Percentiles rank a stretch among this genome's conserved stretches.
These are phyloP conservation scores for Hystrix cristata DNA, from an alignment of 2,113 vertebrate species.

Conservation along the genomic window DNA sequence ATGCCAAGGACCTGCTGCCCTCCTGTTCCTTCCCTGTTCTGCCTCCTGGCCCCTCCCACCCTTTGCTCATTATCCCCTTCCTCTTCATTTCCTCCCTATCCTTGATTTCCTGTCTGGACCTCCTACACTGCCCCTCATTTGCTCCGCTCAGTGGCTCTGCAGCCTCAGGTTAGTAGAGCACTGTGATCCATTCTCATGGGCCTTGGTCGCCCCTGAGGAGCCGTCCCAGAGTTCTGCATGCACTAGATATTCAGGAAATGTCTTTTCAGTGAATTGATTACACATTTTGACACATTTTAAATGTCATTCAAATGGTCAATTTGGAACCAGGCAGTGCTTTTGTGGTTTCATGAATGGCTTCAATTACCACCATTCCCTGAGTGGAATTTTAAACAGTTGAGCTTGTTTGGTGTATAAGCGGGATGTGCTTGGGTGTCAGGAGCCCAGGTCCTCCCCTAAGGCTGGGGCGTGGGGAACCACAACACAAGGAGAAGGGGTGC, in stretches of 20 bases:
- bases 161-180: not conserved
- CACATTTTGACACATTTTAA: conserved; percentile 82
- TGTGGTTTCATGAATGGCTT: conserved; percentile 78
- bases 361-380: conserved; percentile 71
- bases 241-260: conserved; percentile 65
- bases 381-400: conserved; percentile 81
- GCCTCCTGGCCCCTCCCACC: not conserved
- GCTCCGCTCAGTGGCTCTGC: not conserved
- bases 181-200: not conserved
- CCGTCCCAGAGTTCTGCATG: not conserved
- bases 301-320: conserved; percentile 73
- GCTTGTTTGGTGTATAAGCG: conserved; percentile 70
- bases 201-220: not conserved
- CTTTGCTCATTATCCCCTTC: not conserved
- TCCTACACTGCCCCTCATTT: no score
- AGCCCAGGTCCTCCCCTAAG: not conserved
- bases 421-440: not conserved
- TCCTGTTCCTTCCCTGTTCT: not conserved
- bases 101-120: not conserved
- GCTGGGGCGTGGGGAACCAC: not conserved
- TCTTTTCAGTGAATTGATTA: conserved; percentile 78
- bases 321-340: conserved; percentile 70
- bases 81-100: not conserved
- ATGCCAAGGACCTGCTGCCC: not conserved
- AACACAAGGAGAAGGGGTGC: not conserved